These are phyloP conservation scores for Coenobita brevimanus DNA, from an alignment of 1,140 invertebrate genomes.

Conservation along the genomic window DNA sequence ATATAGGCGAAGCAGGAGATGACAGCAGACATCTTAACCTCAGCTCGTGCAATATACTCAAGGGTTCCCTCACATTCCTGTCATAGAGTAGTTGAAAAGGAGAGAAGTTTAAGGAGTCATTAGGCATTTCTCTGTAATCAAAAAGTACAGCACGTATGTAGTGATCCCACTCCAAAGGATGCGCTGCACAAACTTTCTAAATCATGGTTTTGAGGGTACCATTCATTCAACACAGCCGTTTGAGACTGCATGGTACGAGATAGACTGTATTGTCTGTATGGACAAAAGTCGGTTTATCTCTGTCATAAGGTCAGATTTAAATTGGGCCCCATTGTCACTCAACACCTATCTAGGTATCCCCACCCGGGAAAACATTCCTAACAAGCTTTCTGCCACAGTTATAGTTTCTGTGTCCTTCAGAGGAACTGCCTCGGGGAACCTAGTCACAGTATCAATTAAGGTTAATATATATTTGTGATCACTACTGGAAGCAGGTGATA, in stretches of 20 bases:
- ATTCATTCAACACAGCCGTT: not conserved
- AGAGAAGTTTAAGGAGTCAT: too few species aligned
- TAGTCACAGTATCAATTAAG: not conserved
- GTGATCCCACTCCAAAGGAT: not conserved
- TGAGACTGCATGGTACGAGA: not conserved
- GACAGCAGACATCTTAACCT: too few species aligned
- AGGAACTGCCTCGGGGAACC: not conserved
- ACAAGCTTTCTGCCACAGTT: not conserved
- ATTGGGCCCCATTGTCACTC: not conserved
- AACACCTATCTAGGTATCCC: too few species aligned
- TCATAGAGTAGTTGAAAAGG: too few species aligned
- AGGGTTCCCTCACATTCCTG: too few species aligned
- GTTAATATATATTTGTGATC: too few species aligned
- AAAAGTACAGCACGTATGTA: not conserved
- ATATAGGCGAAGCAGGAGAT: too few species aligned
- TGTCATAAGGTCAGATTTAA: slow-evolving; percentile 2
- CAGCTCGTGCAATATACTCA: too few species aligned
- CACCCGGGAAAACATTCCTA: too few species aligned
- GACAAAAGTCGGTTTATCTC: not conserved
- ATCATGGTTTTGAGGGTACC: not conserved
- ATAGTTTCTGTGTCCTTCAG: too few species aligned
- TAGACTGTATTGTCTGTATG: not conserved
- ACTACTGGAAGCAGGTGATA: too few species aligned
- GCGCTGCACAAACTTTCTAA: not conserved
- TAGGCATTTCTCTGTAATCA: not conserved